Percentiles rank a stretch among this genome's conserved stretches.
Conservation (phyloP, 2,113 vertebrate species). For the Chaetops frenatus region DNA sequence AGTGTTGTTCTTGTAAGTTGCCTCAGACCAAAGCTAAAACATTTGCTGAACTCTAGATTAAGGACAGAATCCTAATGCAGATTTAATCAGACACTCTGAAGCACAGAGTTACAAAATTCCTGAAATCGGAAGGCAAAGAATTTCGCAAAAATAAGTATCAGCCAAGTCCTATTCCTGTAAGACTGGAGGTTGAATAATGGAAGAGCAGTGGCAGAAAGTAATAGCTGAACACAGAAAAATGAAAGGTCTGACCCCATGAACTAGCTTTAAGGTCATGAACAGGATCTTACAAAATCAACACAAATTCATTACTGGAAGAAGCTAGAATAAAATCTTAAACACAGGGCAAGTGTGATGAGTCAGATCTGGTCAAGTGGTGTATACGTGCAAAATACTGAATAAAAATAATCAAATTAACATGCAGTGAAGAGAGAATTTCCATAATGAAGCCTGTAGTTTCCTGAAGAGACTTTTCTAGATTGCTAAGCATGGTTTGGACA, state of each 20-base stretch:
- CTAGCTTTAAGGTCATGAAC: slow-evolving; percentile 40
- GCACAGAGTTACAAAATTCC: slow-evolving; percentile 43
- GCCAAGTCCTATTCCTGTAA: slow-evolving; percentile 49
- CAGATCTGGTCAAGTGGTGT: slow-evolving; percentile 28
- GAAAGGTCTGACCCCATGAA: slow-evolving; percentile 41
- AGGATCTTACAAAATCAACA: slow-evolving; percentile 51
- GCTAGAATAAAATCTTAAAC: neutral
- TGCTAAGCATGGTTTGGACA: neutral
- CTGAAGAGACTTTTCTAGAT: neutral
- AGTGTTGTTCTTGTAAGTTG: neutral
- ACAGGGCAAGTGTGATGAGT: slow-evolving; percentile 18
- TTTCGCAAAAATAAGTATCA: slow-evolving; percentile 41
- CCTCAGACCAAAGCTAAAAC: neutral
- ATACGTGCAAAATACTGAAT: slow-evolving; percentile 19
- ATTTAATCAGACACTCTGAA: slow-evolving; percentile 23
- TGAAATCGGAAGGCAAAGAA: slow-evolving; percentile 44
- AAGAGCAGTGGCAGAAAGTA: slow-evolving; percentile 34
- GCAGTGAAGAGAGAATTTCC: slow-evolving; percentile 6
- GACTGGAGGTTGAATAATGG: slow-evolving; percentile 32
- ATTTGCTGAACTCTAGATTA: neutral
- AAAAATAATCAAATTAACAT: slow-evolving; percentile 32
- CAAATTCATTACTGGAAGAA: slow-evolving; percentile 52
- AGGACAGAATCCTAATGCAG: slow-evolving; percentile 16
- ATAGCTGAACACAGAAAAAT: slow-evolving; percentile 37
- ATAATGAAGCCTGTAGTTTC: slow-evolving; percentile 21